These are phyloP conservation scores for Tachina lurida DNA, from an alignment of 2,888 invertebrate species.

Conservation along the genomic window DNA sequence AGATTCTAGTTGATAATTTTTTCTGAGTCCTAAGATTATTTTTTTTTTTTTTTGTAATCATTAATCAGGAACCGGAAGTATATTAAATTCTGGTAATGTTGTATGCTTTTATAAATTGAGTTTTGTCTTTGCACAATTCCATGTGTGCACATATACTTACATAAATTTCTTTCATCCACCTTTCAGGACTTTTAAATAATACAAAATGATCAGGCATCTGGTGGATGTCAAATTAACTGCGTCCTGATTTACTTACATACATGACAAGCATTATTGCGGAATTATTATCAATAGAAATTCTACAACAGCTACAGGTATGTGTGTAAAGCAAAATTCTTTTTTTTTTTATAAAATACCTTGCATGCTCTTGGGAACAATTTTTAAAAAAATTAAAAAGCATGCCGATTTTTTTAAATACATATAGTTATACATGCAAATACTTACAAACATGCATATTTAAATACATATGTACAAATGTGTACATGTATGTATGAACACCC, in stretches of 20 bases:
- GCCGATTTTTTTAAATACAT: slow-evolving; percentile 13
- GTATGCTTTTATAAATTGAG: too few relatives aligned
- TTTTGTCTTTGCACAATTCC: too few relatives aligned
- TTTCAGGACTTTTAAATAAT: not conserved
- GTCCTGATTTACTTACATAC: slow-evolving; percentile 76
- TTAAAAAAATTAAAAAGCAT: not conserved
- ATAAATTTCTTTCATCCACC: not conserved
- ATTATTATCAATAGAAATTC: slow-evolving; percentile 76
- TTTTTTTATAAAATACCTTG: not conserved
- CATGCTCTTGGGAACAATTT: slow-evolving; percentile 73
- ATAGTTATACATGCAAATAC: too few relatives aligned
- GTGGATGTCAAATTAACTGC: slow-evolving; percentile 79
- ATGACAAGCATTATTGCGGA: slow-evolving; percentile 81
- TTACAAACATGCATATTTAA: not conserved
- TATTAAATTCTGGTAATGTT: too few relatives aligned
- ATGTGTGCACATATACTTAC: too few relatives aligned
- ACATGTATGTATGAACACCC: not conserved
- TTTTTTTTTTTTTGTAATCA: too few relatives aligned
- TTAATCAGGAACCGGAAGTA: too few relatives aligned
- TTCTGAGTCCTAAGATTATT: too few relatives aligned
- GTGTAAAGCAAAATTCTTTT: slow-evolving; percentile 11
- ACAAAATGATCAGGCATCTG: slow-evolving; percentile 35
- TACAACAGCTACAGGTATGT: slow-evolving; percentile 18
- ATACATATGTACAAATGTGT: not conserved
- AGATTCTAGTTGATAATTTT: too few relatives aligned